These are phyloP conservation scores for Sebastes itinus DNA, from an alignment of 2,797 vertebrate genomes.

Conservation along the genomic window DNA sequence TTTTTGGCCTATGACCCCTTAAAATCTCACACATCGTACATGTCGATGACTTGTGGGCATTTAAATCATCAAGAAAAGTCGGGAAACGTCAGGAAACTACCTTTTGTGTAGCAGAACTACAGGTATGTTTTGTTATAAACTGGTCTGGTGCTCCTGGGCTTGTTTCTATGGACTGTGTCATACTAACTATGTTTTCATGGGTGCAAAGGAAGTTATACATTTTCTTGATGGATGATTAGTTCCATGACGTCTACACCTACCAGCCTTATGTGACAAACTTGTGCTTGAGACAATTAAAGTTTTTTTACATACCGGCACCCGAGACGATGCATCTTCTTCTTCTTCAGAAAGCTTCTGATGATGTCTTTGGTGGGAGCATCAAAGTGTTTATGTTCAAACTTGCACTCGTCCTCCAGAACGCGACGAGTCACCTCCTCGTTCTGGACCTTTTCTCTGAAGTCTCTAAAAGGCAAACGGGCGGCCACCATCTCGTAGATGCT, in stretches of 20 bases:
- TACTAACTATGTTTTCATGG: not conserved
- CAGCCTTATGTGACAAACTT: not conserved
- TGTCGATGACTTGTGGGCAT: no score
- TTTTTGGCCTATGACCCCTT: no score
- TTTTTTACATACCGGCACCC: constrained; percentile 86
- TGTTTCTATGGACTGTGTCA: not conserved
- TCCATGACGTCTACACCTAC: not conserved
- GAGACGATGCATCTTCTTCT: constrained; percentile 83
- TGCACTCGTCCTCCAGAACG: constrained; percentile 88
- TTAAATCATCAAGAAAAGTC: not conserved
- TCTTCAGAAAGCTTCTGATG: constrained; percentile 87
- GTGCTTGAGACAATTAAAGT: not conserved
- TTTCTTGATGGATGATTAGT: not conserved
- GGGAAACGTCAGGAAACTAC: no score
- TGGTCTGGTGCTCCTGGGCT: not conserved
- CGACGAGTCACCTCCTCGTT: constrained; percentile 89
- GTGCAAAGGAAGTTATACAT: not conserved
- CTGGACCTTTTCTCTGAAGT: constrained; percentile 88
- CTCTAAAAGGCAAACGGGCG: constrained; percentile 89
- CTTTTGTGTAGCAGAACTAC: not conserved
- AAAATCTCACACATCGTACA: no score
- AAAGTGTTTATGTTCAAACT: constrained; percentile 85
- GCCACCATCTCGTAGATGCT: constrained; percentile 94
- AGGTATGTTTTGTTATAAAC: not conserved
- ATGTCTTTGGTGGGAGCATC: constrained; percentile 85